Evolutionary conservation across 2,113 vertebrate genomes (phyloP), one percentile per base, ranked within the genome.

Genomic region (Cyphomyrus plagiostoma): DNA sequence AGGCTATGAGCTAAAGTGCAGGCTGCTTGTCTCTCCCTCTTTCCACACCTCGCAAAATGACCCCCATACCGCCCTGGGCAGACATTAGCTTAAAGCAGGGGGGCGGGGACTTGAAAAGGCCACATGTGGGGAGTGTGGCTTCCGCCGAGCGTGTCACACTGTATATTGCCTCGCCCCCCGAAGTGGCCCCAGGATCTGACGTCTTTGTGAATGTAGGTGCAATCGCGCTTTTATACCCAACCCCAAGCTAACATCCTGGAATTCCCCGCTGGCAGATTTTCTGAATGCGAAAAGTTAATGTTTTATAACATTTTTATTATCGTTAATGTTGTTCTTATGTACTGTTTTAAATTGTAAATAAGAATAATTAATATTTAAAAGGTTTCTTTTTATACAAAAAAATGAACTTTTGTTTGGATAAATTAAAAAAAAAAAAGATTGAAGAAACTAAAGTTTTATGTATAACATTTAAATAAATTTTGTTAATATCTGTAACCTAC

Each of bases 321-420:
- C 88, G 92, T 94, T 93, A 92, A 91, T 93, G 92, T 95, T 95
- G 95, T 96, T 97, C 97, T 97, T 95, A 95, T 97, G 96, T 95
- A 94, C 92, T 97, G 97, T 98, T 98, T 97, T 95, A 94, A 95
- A 94, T 93, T 99, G 98, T 99, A 99, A 97, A 99, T 99, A 99
- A 96, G 96, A 98, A 97, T 97, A 97, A 97, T 97, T 96, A 95
- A 95, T 97, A 97, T 99, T 98, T 99, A 98, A 99, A 97, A 97
- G 97, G 96, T 94, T 97, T 96, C 95, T 96, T 95, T 95, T 94
- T 96, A 92, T 91, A 94, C 94, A 95, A 95, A 95, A 96, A 96
- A 92, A 92, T 94, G 93, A 95, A 93, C 94, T 94, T 95, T 95
- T 95, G 94, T 96, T 95, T 96, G 94, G 94, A 94, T 95, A 95